A percentile compares a stretch with the other conserved stretches of the same genome.
Conservation (phyloP, 1,140 invertebrate species). For the Andrena cerasifolii region DNA sequence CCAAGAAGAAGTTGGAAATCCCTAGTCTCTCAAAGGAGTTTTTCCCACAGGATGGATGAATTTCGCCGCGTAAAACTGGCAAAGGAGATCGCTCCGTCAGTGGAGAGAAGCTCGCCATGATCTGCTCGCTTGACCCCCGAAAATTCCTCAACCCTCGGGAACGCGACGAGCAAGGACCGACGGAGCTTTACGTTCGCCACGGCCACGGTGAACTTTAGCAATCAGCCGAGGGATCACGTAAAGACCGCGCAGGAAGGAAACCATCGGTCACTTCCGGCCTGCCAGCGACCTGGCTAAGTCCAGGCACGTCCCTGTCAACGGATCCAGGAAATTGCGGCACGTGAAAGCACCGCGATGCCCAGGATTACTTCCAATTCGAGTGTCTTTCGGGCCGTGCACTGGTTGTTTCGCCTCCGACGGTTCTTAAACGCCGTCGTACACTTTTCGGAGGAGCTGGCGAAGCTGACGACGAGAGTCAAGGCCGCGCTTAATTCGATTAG, state of each 20-base stretch:
- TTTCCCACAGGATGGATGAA: too few relatives aligned
- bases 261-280: constrained; percentile 62
- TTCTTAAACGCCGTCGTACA: constrained; percentile 15
- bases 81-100: background rate
- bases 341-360: constrained; percentile 47
- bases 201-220: constrained; percentile 62
- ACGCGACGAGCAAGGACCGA: constrained; percentile 1
- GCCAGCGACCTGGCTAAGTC: constrained; percentile 40
- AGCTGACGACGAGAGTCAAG: background rate
- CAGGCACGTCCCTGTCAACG: constrained; percentile 61
- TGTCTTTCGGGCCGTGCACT: constrained; percentile 42
- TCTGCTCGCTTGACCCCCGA: background rate
- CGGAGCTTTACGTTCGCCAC: constrained; percentile 38
- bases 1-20: too few relatives aligned
- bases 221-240: constrained; percentile 62
- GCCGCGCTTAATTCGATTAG: too few relatives aligned
- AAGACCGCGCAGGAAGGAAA: constrained; percentile 51
- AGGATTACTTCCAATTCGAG: constrained; percentile 53
- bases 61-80: background rate
- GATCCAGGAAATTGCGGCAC: constrained; percentile 65
- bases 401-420: constrained; percentile 16
- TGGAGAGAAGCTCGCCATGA: background rate
- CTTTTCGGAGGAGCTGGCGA: background rate
- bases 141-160: background rate
- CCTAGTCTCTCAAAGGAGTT: too few relatives aligned